Evolutionary conservation across 2,888 invertebrate genomes (phyloP).

Genomic region (Mythimna vitellina): DNA sequence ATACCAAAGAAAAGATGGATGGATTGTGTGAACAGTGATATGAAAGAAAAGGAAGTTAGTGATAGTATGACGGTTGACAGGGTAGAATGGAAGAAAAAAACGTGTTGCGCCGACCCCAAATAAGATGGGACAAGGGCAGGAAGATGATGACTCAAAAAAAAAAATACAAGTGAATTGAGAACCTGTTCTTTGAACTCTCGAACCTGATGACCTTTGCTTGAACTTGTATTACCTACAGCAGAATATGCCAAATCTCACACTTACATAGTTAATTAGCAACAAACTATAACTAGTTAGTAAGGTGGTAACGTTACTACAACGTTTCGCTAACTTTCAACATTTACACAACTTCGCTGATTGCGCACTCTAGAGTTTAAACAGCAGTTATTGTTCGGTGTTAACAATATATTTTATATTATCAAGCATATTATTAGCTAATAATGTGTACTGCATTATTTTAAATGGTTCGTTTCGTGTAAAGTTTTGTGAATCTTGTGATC

Average conservation of each 20-base stretch:
- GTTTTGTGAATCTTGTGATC: too few relatives aligned
- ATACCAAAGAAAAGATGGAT: too few relatives aligned
- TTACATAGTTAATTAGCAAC: conserved; percentile 23
- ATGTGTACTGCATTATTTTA: too few relatives aligned
- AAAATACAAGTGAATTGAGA: too few relatives aligned
- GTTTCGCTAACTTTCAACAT: conserved; percentile 13
- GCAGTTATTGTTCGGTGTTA: conserved; percentile 17
- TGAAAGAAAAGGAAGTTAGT: too few relatives aligned
- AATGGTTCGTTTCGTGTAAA: too few relatives aligned
- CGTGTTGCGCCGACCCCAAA: too few relatives aligned
- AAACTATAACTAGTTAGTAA: conserved; percentile 17
- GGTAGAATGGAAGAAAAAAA: too few relatives aligned
- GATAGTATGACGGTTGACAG: too few relatives aligned
- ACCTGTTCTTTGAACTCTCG: neutral
- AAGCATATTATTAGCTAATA: neutral
- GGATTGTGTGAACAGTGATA: too few relatives aligned
- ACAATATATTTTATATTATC: conserved; percentile 6
- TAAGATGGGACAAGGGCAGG: too few relatives aligned
- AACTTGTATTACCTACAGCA: neutral
- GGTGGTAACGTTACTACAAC: conserved; percentile 16
- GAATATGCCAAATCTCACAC: neutral
- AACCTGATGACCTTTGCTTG: neutral
- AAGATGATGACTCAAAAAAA: too few relatives aligned
- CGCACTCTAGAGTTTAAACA: conserved; percentile 17
- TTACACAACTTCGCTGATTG: conserved; percentile 29